Evolutionary conservation across 2,797 vertebrate species (phyloP).

Genomic region (Syndactyla subalaris): DNA sequence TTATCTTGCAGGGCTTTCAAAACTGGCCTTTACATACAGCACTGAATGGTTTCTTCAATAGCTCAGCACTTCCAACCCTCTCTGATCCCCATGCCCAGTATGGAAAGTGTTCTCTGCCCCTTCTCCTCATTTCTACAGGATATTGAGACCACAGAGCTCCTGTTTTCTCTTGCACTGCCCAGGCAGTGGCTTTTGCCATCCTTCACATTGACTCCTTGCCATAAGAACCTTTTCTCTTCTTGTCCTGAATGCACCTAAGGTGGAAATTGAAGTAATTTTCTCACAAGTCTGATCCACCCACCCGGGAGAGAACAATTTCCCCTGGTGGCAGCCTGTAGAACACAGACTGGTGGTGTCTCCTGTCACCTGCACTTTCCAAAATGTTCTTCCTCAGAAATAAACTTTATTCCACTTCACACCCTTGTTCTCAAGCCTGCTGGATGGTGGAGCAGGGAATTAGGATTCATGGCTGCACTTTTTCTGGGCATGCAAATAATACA

Average conservation of each 20-base stretch:
- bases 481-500: slow-evolving; percentile 21
- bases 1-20: background rate
- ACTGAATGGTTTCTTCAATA: background rate
- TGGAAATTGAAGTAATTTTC: background rate
- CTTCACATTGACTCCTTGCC: background rate
- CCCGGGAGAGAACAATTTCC: background rate
- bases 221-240: background rate
- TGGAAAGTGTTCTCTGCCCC: background rate
- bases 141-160: background rate
- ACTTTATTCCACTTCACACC: background rate
- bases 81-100: background rate
- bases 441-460: slow-evolving; percentile 24
- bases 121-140: background rate
- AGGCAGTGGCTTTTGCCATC: background rate
- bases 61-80: background rate
- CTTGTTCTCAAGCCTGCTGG: background rate
- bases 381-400: background rate
- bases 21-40: background rate
- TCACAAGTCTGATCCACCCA: background rate
- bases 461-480: slow-evolving; percentile 54
- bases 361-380: background rate
- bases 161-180: background rate
- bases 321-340: background rate
- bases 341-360: background rate
- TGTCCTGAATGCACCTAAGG: background rate